Conservation (phyloP, 2,888 invertebrate species). For the Linnaemya tessellans region DNA sequence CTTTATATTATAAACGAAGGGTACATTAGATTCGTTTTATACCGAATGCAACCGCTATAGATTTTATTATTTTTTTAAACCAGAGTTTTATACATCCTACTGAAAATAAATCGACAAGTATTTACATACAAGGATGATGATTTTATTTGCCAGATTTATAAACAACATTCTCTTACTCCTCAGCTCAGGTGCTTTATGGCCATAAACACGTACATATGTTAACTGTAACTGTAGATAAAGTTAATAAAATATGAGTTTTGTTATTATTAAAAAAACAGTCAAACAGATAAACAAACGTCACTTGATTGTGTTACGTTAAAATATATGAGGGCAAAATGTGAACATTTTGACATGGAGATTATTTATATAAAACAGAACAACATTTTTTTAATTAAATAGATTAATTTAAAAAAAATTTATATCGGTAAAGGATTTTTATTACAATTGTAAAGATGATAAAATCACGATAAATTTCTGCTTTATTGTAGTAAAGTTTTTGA, state of each 20-base stretch:
- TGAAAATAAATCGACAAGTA: background rate
- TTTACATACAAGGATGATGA: slow-evolving; percentile 7
- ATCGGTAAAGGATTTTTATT: background rate
- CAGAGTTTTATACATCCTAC: slow-evolving; percentile 1
- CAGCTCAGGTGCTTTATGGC: slow-evolving; percentile 34
- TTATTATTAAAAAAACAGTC: slow-evolving; percentile 2
- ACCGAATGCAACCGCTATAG: background rate
- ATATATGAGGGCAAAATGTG: slow-evolving; percentile 3
- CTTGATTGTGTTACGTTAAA: slow-evolving; percentile 13
- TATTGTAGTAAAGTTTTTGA: too few relatives aligned
- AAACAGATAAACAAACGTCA: slow-evolving; percentile 33
- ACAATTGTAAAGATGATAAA: background rate
- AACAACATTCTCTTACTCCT: slow-evolving; percentile 16
- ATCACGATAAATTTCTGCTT: background rate
- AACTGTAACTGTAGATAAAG: slow-evolving; percentile 36
- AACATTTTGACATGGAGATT: slow-evolving; percentile 19
- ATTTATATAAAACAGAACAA: background rate
- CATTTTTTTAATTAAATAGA: slow-evolving; percentile 7
- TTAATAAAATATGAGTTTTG: slow-evolving; percentile 40
- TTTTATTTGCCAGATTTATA: slow-evolving; percentile 61
- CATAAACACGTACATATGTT: slow-evolving; percentile 36
- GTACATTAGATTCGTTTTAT: background rate
- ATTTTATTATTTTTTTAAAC: background rate
- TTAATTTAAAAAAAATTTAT: slow-evolving; percentile 8
- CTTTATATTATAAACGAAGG: too few relatives aligned